A percentile compares a stretch with the other conserved stretches of the same genome.
Evolutionary conservation across 2,113 vertebrate genomes (phyloP).

Genomic region (Sceloporus undulatus): DNA sequence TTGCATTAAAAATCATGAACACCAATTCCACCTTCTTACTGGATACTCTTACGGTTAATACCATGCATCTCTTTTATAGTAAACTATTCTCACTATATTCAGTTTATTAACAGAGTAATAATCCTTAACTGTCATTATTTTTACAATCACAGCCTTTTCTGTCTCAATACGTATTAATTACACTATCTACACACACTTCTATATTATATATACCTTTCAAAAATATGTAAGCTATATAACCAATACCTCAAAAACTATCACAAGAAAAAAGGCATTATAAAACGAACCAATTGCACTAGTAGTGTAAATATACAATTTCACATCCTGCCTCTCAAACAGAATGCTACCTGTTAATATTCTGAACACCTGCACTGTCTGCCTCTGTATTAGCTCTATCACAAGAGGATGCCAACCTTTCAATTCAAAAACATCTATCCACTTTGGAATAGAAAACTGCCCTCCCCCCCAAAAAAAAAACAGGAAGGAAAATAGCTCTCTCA

Average conservation of each 20-base stretch:
- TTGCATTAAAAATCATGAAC: slow-evolving; percentile 81
- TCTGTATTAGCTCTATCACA: slow-evolving; percentile 50
- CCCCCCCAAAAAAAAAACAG: slow-evolving; percentile 46
- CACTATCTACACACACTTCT: slow-evolving; percentile 65
- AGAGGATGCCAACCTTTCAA: slow-evolving; percentile 53
- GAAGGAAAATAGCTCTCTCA: slow-evolving; percentile 50
- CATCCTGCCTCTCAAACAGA: slow-evolving; percentile 46
- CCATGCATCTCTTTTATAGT: slow-evolving; percentile 81
- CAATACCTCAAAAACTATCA: slow-evolving; percentile 57
- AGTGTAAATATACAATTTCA: slow-evolving; percentile 46
- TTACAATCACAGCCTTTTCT: slow-evolving; percentile 79
- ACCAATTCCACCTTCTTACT: slow-evolving; percentile 79
- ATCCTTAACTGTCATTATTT: slow-evolving; percentile 78
- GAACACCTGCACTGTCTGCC: slow-evolving; percentile 59
- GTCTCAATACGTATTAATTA: slow-evolving; percentile 68
- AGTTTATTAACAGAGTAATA: slow-evolving; percentile 76
- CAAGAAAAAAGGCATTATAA: slow-evolving; percentile 44
- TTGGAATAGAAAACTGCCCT: slow-evolving; percentile 46
- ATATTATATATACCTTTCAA: slow-evolving; percentile 69
- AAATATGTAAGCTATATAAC: slow-evolving; percentile 55
- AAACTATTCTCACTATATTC: slow-evolving; percentile 80
- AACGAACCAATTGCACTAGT: slow-evolving; percentile 32
- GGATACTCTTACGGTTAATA: slow-evolving; percentile 83
- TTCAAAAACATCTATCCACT: slow-evolving; percentile 51
- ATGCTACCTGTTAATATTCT: slow-evolving; percentile 39